Base-by-base conservation (phyloP, 2,888 invertebrate genomes). In the Drosophila rubida region DNA sequence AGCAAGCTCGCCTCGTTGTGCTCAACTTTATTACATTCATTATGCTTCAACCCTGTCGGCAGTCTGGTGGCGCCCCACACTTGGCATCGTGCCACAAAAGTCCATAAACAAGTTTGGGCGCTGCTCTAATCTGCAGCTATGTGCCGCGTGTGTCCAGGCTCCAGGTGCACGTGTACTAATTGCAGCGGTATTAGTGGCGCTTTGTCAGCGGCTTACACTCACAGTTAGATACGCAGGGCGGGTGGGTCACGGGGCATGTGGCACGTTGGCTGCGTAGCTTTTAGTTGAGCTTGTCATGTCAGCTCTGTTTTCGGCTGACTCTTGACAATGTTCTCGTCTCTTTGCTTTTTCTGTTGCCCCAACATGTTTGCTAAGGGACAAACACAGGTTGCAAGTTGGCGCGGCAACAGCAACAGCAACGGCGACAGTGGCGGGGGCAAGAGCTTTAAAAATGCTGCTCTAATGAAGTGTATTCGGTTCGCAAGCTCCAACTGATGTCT, bases 21-120 rank as follows among this genome's bases (percentile, higher is more conserved):
- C 58, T 73, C 63, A 87, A 84, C 88, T 84, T 88, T 88, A 84
- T 84, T 84, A 86, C 87, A 80, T 88, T 84, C 88, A 84, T 84
- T 88, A 84, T 80, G 87, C 71, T 70, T 57, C 69, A 82, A 68
- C 80, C 83, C 80, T 67, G 74, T 48, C 42, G 46, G 66, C 60
- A 55, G 39, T 62, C 11, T 22, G 7, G 35, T 11, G 7, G 27
- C 11, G 32, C 11, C 25, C 6, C n/a, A n/a, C 11, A 13, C 19
- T 19, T 19, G 19, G 32, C 62, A 13, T 2, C 44, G 8, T 9
- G 49, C 49, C 53, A 48, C 53, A 41, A 60, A 51, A 62, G 81
- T 65, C 81, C 84, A 87, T 82, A 82, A 87, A 82, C 82, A 85
- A 87, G 67, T 82, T 82, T 87, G 45, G 39, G 39, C 27, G 62